Conservation (phyloP, 1,140 invertebrate genomes). For the Apocrypta bakeri region DNA sequence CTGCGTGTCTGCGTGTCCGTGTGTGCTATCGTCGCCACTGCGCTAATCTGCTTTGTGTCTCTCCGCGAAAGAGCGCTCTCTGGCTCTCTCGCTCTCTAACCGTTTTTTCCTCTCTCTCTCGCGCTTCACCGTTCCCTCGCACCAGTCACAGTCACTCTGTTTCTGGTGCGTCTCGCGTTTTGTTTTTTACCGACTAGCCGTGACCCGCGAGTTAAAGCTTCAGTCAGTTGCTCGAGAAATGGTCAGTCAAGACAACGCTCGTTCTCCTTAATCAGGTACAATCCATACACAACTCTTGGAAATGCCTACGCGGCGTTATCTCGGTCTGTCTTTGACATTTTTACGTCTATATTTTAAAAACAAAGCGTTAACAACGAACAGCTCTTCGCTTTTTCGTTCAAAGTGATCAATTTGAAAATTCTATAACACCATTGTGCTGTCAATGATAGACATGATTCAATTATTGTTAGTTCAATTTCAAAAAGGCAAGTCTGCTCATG, state of each 20-base stretch:
- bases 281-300: no score
- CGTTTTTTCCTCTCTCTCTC: slow-evolving; percentile 11
- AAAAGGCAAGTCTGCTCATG: neutral
- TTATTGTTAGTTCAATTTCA: slow-evolving; percentile 24
- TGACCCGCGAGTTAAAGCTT: neutral
- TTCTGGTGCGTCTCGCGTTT: neutral
- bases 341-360: no score
- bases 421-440: neutral
- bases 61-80: neutral
- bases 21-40: no score
- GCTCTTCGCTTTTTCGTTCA: no score
- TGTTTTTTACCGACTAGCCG: neutral
- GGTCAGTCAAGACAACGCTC: neutral
- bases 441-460: slow-evolving; percentile 9
- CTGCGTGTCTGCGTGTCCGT: no score
- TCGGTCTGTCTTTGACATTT: no score
- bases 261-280: neutral
- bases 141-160: no score
- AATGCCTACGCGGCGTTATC: no score
- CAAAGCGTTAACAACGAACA: no score
- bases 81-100: slow-evolving; percentile 4
- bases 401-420: neutral
- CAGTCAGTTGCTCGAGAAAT: neutral
- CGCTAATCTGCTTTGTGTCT: slow-evolving; percentile 29
- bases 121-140: neutral